Evolutionary conservation across 2,797 vertebrate species (phyloP).

Genomic region (Crypturellus tataupa): DNA sequence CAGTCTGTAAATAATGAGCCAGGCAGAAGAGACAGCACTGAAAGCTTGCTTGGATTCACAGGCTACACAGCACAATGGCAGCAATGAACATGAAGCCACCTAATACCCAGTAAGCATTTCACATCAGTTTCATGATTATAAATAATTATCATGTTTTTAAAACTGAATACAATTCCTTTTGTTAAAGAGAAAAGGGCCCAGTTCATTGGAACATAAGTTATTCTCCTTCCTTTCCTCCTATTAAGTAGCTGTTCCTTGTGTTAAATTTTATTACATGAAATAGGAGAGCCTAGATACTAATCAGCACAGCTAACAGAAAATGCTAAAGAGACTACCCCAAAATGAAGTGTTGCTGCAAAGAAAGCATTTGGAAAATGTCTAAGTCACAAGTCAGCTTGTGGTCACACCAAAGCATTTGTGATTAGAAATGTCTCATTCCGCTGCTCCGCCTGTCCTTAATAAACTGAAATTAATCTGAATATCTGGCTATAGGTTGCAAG

Average conservation of each 20-base stretch:
- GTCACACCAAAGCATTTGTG: neutral
- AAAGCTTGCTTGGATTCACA: constrained; percentile 65
- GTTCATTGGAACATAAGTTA: constrained; percentile 36
- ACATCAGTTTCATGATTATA: constrained; percentile 52
- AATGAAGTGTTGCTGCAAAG: constrained; percentile 42
- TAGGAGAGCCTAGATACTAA: constrained; percentile 47
- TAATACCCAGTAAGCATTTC: constrained; percentile 54
- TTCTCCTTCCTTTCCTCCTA: neutral
- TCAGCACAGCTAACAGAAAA: constrained; percentile 39
- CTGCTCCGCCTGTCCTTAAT: constrained; percentile 24
- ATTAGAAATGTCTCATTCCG: constrained; percentile 56
- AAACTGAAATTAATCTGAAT: constrained; percentile 28
- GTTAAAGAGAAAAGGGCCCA: constrained; percentile 58
- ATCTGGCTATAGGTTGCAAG: neutral
- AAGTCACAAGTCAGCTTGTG: constrained; percentile 45
- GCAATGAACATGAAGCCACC: constrained; percentile 31
- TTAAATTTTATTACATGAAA: constrained; percentile 45
- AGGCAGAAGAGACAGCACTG: constrained; percentile 55
- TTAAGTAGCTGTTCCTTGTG: constrained; percentile 28
- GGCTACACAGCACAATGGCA: constrained; percentile 34
- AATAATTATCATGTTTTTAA: constrained; percentile 66
- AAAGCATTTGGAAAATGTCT: constrained; percentile 41
- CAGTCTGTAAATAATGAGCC: constrained; percentile 61
- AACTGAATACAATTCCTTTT: constrained; percentile 51
- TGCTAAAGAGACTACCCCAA: no score